phyloP scores from a whole-genome alignment of 2,113 vertebrate genomes.

The Sphyrna mokarran region DNA sequence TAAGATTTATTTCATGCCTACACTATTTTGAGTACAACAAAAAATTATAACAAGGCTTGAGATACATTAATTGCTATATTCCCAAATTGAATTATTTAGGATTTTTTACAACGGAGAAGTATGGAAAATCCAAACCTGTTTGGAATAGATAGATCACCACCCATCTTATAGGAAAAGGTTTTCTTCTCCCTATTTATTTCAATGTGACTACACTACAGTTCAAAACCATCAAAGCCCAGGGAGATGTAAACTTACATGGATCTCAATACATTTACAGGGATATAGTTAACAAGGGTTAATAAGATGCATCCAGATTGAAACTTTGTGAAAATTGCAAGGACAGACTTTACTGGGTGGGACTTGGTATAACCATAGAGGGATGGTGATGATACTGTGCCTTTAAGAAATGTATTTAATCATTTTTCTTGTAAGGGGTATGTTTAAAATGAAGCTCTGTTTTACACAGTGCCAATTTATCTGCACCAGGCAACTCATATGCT shows the following conservation, averaged over 20 bases:
- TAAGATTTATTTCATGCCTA: neutral
- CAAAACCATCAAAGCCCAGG: neutral
- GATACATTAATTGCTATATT: neutral
- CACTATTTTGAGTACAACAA: neutral
- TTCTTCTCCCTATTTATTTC: neutral
- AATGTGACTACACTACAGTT: neutral
- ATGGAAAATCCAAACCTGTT: neutral
- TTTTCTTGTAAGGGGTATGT: too few species aligned
- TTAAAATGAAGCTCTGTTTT: too few species aligned
- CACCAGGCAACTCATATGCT: too few species aligned
- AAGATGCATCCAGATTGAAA: neutral
- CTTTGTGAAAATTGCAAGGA: neutral
- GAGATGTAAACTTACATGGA: neutral
- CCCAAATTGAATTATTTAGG: neutral
- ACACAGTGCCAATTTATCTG: too few species aligned
- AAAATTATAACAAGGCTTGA: neutral
- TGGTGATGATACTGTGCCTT: neutral
- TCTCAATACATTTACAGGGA: neutral
- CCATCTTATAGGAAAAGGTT: neutral
- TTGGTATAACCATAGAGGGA: neutral
- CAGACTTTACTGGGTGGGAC: neutral
- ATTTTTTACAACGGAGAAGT: neutral
- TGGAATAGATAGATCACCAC: neutral
- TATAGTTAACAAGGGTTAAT: neutral
- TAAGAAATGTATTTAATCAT: too few species aligned